Evolutionary conservation across 2,888 invertebrate genomes (phyloP), one percentile per base, ranked within the genome.

Genomic region (Endomychus coccineus): DNA sequence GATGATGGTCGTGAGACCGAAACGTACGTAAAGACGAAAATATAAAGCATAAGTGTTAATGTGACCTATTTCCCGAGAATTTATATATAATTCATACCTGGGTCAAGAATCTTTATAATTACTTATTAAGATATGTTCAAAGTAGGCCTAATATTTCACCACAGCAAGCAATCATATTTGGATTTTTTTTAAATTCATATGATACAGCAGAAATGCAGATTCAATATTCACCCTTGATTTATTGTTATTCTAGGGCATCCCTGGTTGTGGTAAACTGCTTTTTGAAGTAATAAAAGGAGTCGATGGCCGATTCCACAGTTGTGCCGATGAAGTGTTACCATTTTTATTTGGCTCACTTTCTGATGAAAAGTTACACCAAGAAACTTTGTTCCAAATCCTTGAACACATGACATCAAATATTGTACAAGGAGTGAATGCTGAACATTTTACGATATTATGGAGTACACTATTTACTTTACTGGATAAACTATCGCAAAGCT

Each of bases 221-320:
- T n/a, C n/a, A n/a, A n/a, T n/a, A n/a, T n/a, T n/a, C n/a, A n/a
- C n/a, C n/a, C n/a, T 16, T 35, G 22, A 14, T 11, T 23, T 27
- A 11, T 28, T 29, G 38, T 13, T 49, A 49, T 73, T 71, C 42
- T 63, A 84, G 83, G 80, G 83, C 42, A 68, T 80, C 10, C 64
- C 73, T 33, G 95, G 95, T 3, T 84, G 89, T 62, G 90, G 91
- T 0, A 79, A 83, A 49, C 70, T 96, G 13, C 70, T 96, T 37
- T 95, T 89, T 68, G 90, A 95, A 70, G 83, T 90, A 36, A 64
- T 92, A 25, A 79, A 80, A 56, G 94, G 94, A 16, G 80, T 89
- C 0, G 71, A 78, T 40, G 81, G 83, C 1, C 82, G 87, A 53
- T 86, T 95, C 57, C 92, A 96, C 60, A 90, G 84, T 45, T 82